Evolutionary conservation across 2,888 invertebrate species (phyloP).

Genomic region (Carabus problematicus): DNA sequence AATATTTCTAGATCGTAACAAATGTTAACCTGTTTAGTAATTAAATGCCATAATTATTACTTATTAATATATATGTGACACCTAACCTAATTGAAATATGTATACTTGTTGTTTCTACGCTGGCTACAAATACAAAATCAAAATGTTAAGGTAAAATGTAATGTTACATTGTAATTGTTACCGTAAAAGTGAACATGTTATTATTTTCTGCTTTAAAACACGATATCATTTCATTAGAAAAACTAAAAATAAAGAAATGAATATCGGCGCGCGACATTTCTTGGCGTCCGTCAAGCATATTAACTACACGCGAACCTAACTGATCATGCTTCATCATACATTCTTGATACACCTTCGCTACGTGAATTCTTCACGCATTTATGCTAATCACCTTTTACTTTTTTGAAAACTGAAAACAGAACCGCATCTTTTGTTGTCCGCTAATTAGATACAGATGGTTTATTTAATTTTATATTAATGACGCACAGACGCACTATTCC

Average conservation of each 20-base stretch:
- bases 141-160: neutral
- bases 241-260: constrained; percentile 9
- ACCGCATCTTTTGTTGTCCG: too few relatives aligned
- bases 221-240: neutral
- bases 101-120: too few relatives aligned
- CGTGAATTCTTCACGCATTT: constrained; percentile 10
- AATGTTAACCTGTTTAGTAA: too few relatives aligned
- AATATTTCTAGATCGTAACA: too few relatives aligned
- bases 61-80: too few relatives aligned
- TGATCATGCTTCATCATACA: constrained; percentile 9
- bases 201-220: neutral
- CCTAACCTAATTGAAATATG: too few relatives aligned
- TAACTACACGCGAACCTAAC: neutral
- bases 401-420: neutral
- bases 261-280: constrained; percentile 3
- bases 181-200: neutral
- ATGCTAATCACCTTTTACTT: constrained; percentile 23
- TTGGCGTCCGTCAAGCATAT: neutral
- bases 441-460: too few relatives aligned
- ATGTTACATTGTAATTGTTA: neutral
- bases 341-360: constrained; percentile 7
- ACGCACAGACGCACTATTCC: neutral
- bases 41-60: too few relatives aligned
- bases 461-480: neutral
- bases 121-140: too few relatives aligned